These are phyloP conservation scores for Neotoma lepida DNA, from an alignment of 2,113 vertebrate genomes.

Conservation along the genomic window DNA sequence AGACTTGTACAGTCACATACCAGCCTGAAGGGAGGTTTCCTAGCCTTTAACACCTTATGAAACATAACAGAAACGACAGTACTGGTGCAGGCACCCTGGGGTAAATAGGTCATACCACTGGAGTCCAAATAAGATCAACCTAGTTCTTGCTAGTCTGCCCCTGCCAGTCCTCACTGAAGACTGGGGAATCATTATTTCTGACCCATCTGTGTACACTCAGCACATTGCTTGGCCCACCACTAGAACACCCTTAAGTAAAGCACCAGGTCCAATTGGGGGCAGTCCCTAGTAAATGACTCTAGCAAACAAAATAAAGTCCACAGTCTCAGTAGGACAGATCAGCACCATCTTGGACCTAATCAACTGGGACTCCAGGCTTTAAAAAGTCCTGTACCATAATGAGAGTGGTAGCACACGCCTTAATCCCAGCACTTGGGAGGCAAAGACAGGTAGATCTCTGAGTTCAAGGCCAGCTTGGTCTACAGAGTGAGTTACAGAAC, in stretches of 20 bases:
- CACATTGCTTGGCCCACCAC: not conserved
- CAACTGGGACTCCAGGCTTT: not conserved
- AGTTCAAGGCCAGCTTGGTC: not conserved
- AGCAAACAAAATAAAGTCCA: not conserved
- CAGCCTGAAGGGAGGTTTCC: not conserved
- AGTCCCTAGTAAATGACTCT: not conserved
- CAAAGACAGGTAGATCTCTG: not conserved
- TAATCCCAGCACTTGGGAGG: not conserved
- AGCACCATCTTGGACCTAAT: not conserved
- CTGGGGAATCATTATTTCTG: constrained; percentile 21
- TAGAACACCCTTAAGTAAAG: constrained; percentile 29
- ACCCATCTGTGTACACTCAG: not conserved
- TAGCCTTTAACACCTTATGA: not conserved
- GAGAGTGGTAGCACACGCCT: not conserved
- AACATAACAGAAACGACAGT: not conserved
- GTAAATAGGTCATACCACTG: not conserved
- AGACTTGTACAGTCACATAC: not conserved
- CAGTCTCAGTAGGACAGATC: not conserved
- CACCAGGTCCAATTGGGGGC: not conserved
- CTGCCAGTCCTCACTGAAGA: not conserved
- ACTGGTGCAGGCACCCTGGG: not conserved
- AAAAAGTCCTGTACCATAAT: not conserved
- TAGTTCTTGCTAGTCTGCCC: not conserved
- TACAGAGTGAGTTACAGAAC: not conserved
- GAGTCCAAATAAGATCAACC: not conserved